Conservation (phyloP, 2,797 vertebrate species). For the Xenentodon cancila region DNA sequence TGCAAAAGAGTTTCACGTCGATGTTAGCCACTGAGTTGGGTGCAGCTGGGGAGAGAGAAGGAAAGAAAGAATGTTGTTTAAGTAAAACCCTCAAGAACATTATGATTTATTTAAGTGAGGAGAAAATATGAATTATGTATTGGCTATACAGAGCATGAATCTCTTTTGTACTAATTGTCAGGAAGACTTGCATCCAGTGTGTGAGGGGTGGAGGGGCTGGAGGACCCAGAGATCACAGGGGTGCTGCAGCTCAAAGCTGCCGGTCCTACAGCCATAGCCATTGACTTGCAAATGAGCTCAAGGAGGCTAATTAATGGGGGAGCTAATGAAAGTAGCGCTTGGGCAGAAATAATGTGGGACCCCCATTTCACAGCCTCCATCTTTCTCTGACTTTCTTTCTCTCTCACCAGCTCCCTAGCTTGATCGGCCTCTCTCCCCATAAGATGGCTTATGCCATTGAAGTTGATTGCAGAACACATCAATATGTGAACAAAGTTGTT, state of each 20-base stretch:
- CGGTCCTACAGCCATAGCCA: conserved; percentile 94
- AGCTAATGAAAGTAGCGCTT: conserved; percentile 95
- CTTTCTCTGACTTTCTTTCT: conserved; percentile 45
- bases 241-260: conserved; percentile 90
- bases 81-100: conserved; percentile 87
- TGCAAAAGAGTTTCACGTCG: conserved; percentile 47
- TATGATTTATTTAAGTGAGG: conserved; percentile 90
- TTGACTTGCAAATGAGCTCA: conserved; percentile 99
- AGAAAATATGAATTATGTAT: conserved; percentile 92
- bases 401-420: conserved; percentile 25
- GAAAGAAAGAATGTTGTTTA: conserved; percentile 74
- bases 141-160: conserved; percentile 87
- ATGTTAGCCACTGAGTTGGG: conserved; percentile 34
- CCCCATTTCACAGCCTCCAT: conserved; percentile 59
- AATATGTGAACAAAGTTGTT: conserved; percentile 91
- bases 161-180: conserved; percentile 95
- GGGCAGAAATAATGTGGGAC: conserved; percentile 89
- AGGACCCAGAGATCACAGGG: conserved; percentile 94
- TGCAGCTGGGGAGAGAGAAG: conserved; percentile 23
- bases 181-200: conserved; percentile 84
- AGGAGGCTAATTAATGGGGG: conserved; percentile 96
- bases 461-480: conserved; percentile 91
- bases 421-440: conserved; percentile 43
- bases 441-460: conserved; percentile 88
- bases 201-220: conserved; percentile 84